Base-by-base conservation (phyloP, 2,797 vertebrate species). In the Phrynocephalus vlangalii region DNA sequence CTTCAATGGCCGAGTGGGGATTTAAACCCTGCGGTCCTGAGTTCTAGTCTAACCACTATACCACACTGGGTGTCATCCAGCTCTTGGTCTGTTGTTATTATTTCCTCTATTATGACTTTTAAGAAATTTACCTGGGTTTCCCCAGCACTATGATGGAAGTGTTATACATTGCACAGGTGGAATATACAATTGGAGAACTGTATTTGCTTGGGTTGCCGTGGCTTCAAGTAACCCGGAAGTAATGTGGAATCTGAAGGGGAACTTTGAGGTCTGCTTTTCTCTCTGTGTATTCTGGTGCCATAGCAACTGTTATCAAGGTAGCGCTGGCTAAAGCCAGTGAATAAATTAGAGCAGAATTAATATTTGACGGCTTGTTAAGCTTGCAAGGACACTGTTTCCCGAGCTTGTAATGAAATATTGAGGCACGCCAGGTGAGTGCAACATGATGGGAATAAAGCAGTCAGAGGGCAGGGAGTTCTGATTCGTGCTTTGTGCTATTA, bases 261-360 rank as follows among this genome's bases (percentile, higher is more conserved):
- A 26, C 56, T 67, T 28, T 67, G 77, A 83, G 70, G 76, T 89
- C 52, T 85, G 73, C 24, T 26, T 30, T 20, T 28, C 50, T 82
- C 15, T 71, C 68, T 85, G 83, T 88, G 79, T 85, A 88, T 26
- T 5, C 73, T 48, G 56, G 83, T 91, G 52, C 83, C 91, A 89
- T 90, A 89, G 93, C 91, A 94, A 94, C 93, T 73, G 79, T 73
- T 89, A 79, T 30, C 66, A 87, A 85, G 79, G 78, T 78, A 92
- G 88, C 82, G 85, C 70, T 44, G 71, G 75, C 84, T 77, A 83
- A 67, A 84, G 82, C 80, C 71, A 50, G 71, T 75, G 71, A 78
- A 82, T 89, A 70, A 80, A 81, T 76, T 60, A 44, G 50, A 71
- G 30, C 11, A 77, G 82, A 83, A 18, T 78, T 80, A 87, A 82